Conservation (phyloP, 2,113 vertebrate species). For the Chionomys nivalis region DNA sequence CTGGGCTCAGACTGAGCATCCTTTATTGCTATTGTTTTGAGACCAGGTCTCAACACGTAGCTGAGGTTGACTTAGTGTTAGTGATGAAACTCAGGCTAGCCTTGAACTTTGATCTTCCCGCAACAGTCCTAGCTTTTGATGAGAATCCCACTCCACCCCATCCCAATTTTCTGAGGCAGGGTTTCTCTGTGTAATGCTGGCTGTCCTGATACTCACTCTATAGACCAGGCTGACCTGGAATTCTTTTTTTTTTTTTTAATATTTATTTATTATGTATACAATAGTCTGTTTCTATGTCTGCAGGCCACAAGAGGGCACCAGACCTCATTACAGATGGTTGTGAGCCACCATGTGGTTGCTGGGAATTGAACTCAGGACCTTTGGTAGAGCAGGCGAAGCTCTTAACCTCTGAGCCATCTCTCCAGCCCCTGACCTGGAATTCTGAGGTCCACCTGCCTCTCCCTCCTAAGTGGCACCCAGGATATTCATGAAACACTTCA, state of each 20-base stretch:
- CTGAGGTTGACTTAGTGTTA: background rate
- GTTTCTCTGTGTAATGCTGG: background rate
- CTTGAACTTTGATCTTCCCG: background rate
- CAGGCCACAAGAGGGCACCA: too few relatives aligned
- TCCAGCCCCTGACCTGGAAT: background rate
- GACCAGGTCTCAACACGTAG: background rate
- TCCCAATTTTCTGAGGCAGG: background rate
- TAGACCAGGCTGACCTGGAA: background rate
- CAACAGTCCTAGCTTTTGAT: too few relatives aligned
- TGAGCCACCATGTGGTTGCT: too few relatives aligned
- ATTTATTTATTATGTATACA: too few relatives aligned
- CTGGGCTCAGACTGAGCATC: background rate
- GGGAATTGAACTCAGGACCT: too few relatives aligned
- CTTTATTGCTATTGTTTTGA: background rate
- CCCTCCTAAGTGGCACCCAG: background rate
- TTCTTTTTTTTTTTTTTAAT: too few relatives aligned
- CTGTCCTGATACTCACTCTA: background rate
- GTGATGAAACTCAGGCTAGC: background rate
- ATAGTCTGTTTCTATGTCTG: too few relatives aligned
- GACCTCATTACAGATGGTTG: too few relatives aligned
- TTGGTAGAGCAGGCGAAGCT: too few relatives aligned
- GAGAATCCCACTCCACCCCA: too few relatives aligned
- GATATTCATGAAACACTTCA: background rate
- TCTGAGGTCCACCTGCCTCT: background rate
- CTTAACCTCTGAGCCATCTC: too few relatives aligned